Evolutionary conservation across 2,888 invertebrate species (phyloP).

Genomic region (Aspidiotus rigidus): DNA sequence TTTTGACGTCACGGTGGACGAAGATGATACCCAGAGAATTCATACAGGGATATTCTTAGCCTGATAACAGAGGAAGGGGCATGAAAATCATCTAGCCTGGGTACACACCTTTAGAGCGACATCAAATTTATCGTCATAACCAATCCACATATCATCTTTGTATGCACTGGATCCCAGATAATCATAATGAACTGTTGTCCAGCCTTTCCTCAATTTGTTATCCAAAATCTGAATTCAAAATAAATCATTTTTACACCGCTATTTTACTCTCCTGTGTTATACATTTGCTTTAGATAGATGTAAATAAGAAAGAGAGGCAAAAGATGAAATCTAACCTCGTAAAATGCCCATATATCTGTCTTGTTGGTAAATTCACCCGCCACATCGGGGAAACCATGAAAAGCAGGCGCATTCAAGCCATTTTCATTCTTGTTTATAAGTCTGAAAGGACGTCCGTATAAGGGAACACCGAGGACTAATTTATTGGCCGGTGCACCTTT

Average conservation of each 20-base stretch:
- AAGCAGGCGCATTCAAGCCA: neutral
- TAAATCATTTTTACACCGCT: too few relatives aligned
- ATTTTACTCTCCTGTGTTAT: too few relatives aligned
- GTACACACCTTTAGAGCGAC: neutral
- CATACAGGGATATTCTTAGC: too few relatives aligned
- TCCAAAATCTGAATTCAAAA: too few relatives aligned
- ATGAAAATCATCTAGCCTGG: too few relatives aligned
- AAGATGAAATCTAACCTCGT: neutral
- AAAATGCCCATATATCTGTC: neutral
- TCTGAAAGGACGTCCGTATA: neutral
- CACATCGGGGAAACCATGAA: neutral
- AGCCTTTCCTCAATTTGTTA: neutral
- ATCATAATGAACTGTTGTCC: neutral
- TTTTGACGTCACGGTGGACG: too few relatives aligned
- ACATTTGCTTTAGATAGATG: too few relatives aligned
- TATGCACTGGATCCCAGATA: neutral
- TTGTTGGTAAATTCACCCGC: neutral
- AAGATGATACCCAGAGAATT: too few relatives aligned
- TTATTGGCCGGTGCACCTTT: neutral
- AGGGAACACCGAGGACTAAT: neutral
- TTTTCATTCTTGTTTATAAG: neutral
- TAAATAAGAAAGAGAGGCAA: too few relatives aligned
- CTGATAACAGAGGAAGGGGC: too few relatives aligned
- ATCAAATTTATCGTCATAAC: neutral
- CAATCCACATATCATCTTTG: neutral